Evolutionary conservation across 1,140 invertebrate species (phyloP), one percentile per base, ranked within the genome.

Genomic region (Polypedilum vanderplanki): DNA sequence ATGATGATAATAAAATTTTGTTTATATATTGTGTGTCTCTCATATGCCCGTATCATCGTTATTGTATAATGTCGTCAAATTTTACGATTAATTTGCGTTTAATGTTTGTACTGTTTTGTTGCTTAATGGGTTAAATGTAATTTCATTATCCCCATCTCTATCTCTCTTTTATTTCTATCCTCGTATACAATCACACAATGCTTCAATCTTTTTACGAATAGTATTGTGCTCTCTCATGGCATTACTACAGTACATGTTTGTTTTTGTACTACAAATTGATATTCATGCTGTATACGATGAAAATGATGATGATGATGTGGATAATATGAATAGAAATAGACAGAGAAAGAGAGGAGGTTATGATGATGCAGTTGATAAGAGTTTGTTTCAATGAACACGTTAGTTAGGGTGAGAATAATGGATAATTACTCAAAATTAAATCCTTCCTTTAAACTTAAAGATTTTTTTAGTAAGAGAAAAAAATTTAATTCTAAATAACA

Each of bases 71-170:
- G 46, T 57, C 46, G 12, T 57, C 46, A 57, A 57, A 70, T 70
- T 70, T 70, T 22, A 70, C 65, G 65, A 70, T 22, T 70, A 70
- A 70, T 70, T 70, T 70, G 65, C 65, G 65, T 70, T 70, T 57
- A 57, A 57, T 57, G 46, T 57, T 57, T 70, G 18, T 70, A 22
- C 20, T 18, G 17, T 22, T 70, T 22, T 70, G 65, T 18, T 20
- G 20, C 17, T 70, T 70, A 70, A 70, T 70, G 65, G 65, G 65
- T 70, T 70, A 70, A 70, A 70, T 70, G 65, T 70, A 70, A 70
- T 70, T 70, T 18, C 17, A 70, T 70, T 70, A 70, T 70, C 18
- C 20, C 46, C n/a, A 46, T 57, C 46, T n/a, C n/a, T 46, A 33
- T 33, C 24, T 5, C 5, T 33, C n/a, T n/a, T n/a, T n/a, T 46